Evolutionary conservation across 2,888 invertebrate species (phyloP).

Genomic region (Epinotia brunnichana): DNA sequence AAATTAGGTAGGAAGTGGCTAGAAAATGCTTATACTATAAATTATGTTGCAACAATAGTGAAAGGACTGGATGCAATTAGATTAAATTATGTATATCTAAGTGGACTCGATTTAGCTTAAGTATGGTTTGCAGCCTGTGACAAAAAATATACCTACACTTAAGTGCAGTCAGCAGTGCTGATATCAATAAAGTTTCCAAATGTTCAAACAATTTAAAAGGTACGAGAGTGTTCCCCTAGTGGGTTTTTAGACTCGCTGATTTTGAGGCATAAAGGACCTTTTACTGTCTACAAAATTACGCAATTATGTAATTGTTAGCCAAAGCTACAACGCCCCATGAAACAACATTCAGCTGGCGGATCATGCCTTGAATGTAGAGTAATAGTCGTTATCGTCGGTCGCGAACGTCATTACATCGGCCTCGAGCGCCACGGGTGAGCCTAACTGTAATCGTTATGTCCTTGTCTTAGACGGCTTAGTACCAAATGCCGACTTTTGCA

Average conservation of each 20-base stretch:
- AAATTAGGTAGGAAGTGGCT: neutral
- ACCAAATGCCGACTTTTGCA: constrained; percentile 1
- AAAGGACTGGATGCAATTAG: no score
- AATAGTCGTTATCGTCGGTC: constrained; percentile 13
- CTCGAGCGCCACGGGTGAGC: neutral
- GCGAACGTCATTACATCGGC: neutral
- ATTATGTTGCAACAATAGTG: neutral
- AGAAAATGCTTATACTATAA: neutral
- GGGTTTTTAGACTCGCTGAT: neutral
- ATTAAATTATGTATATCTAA: neutral
- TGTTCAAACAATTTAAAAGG: no score
- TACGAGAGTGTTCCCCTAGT: neutral
- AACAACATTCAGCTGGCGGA: constrained; percentile 21
- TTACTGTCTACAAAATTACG: constrained; percentile 10
- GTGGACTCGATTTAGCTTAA: neutral
- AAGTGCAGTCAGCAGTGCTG: no score
- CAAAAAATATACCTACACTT: neutral
- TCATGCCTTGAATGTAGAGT: constrained; percentile 28
- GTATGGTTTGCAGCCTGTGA: neutral
- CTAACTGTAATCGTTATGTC: constrained; percentile 8
- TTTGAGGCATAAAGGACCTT: neutral
- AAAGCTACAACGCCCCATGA: constrained; percentile 1
- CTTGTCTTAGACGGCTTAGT: constrained; percentile 7
- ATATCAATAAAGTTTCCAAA: no score
- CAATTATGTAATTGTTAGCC: neutral